These are phyloP conservation scores for Cetoscarus ocellatus DNA, from an alignment of 2,797 vertebrate genomes.

Conservation along the genomic window DNA sequence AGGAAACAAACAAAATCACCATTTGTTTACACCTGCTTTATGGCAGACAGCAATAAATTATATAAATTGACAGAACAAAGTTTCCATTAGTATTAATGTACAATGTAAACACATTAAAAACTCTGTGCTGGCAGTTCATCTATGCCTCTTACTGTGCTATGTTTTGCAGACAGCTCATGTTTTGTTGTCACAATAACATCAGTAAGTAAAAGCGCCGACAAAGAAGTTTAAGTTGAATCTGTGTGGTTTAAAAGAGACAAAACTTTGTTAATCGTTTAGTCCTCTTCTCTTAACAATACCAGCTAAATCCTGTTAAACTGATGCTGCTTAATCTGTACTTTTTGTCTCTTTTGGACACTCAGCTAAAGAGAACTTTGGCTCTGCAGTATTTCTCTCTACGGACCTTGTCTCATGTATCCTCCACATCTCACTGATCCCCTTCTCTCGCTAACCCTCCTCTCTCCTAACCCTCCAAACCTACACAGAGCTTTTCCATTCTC, in stretches of 20 bases:
- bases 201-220: no score
- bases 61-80: no score
- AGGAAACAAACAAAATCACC: no score
- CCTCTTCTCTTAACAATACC: slow-evolving; percentile 17
- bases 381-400: slow-evolving; percentile 61
- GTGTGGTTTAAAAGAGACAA: slow-evolving; percentile 24
- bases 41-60: no score
- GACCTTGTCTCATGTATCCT: slow-evolving; percentile 75
- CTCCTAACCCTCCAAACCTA: slow-evolving; percentile 39
- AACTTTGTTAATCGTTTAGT: slow-evolving; percentile 29
- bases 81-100: no score
- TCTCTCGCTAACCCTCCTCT: slow-evolving; percentile 50
- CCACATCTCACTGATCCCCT: slow-evolving; percentile 60
- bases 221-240: slow-evolving; percentile 21
- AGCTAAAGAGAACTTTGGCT: slow-evolving; percentile 60
- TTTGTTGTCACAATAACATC: no score
- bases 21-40: no score
- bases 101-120: no score
- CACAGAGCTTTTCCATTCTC: slow-evolving; percentile 72
- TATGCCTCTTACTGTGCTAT: no score
- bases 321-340: slow-evolving; percentile 45
- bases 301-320: slow-evolving; percentile 34
- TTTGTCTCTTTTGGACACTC: slow-evolving; percentile 31
- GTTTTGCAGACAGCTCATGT: no score
- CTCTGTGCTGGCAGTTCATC: no score